Evolutionary conservation across 1,140 invertebrate species (phyloP), one percentile per base, ranked within the genome.

Genomic region (Aphis gossypii): DNA sequence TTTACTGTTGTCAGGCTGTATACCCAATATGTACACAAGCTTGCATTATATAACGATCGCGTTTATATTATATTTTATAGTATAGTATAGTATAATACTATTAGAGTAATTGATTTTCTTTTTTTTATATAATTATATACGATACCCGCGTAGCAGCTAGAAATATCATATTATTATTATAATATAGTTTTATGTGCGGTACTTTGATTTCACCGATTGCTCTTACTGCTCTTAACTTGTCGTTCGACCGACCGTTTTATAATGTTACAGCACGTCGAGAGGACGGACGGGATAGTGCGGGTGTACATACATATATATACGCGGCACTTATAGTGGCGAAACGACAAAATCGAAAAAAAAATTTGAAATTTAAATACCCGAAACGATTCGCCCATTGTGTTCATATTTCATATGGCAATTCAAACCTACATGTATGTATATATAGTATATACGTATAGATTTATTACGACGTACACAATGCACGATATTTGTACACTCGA

Each of bases 291-390:
- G 5, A 68, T 18, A 68, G 60, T n/a, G 38, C 5, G 82, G 83
- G 38, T 41, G 38, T 41, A 41, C 38, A 41, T 1, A 1, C 2
- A 23, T 84, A 23, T 41, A 5, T 25, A 41, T 9, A 3, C 7
- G 0, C 38, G 25, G 8, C 76, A 41, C 38, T 38, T 23, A 41
- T 41, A 2, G 21, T 23, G 25, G 44, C 44, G 25, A 87, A 87
- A 46, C 44, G 41, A 86, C 44, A 23, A 30, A n/a, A 87, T 46
- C 38, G 38, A 44, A 76, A 35, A n/a, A 82, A 83, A 21, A 83
- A 87, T 51, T 48, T 87, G 14, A 21, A 87, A 87, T 87, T 87
- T 48, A 87, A 87, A 87, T 87, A 87, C 44, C 44, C 84, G 41
- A 87, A 86, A 87, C 84, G 23, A 30, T 87, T 46, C 11, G 25